These are phyloP conservation scores for Dysidea cf. avara DNA, from an alignment of 37 sponge, comb jelly and placozoan genomes.

Conservation along the genomic window DNA sequence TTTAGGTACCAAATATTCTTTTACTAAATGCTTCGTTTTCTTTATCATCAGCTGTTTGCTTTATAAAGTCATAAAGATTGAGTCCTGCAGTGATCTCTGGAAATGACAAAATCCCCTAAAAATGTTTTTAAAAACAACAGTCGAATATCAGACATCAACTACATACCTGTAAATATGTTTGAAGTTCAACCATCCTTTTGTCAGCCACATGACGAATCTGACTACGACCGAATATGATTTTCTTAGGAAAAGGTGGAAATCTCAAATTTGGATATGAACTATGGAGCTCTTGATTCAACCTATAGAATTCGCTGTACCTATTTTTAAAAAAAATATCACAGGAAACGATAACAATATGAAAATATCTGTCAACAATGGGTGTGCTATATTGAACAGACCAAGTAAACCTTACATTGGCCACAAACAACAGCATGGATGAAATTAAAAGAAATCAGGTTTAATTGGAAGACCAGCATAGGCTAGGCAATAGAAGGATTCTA, in stretches of 20 bases:
- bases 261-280: conserved; percentile 4
- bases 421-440: too few relatives aligned
- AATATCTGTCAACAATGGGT: not conserved
- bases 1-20: conserved; percentile 2
- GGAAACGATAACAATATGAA: not conserved
- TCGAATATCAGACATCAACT: not conserved
- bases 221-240: conserved; percentile 69
- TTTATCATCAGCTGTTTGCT: conserved; percentile 54
- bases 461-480: too few relatives aligned
- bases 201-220: conserved; percentile 58
- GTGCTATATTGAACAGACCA: not conserved
- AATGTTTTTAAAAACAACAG: too few relatives aligned
- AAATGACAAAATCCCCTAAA: not conserved
- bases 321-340: not conserved
- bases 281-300: conserved; percentile 54
- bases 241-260: conserved; percentile 64
- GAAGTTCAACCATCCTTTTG: conserved; percentile 61
- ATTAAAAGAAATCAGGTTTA: too few relatives aligned
- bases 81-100: conserved; percentile 19
- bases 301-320: conserved; percentile 72
- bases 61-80: conserved; percentile 31
- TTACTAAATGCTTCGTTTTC: conserved; percentile 69
- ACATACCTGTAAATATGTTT: conserved; percentile 49
- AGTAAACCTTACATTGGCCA: too few relatives aligned
- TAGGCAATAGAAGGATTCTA: too few relatives aligned